Percentiles rank a stretch among this genome's conserved stretches.
phyloP scores from a whole-genome alignment of 2,888 invertebrate species.

The Drosophila sordidapex region DNA sequence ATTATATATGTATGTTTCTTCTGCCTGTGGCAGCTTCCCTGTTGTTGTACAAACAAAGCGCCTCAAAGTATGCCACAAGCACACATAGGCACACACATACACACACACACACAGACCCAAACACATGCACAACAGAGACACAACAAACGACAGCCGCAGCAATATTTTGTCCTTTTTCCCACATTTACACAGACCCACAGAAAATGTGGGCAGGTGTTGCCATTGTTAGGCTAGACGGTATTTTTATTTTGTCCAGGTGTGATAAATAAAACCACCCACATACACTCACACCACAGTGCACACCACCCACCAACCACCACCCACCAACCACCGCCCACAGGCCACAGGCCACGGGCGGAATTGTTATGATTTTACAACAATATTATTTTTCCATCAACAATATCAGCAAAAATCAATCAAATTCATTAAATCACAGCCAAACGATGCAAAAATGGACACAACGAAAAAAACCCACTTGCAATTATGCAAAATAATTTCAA shows the following conservation, averaged over 20 bases:
- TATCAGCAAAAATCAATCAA: constrained; percentile 80
- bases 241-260: constrained; percentile 30
- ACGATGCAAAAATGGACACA: constrained; percentile 50
- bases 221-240: constrained; percentile 30
- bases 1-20: constrained; percentile 8
- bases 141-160: constrained; percentile 16
- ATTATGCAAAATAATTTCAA: constrained; percentile 68
- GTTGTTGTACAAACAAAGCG: constrained; percentile 20
- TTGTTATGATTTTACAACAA: constrained; percentile 78
- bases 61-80: constrained; percentile 27
- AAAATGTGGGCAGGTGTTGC: constrained; percentile 47
- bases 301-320: background rate
- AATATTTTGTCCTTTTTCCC: constrained; percentile 23
- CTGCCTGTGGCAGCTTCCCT: constrained; percentile 20
- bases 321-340: background rate
- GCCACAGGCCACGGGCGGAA: constrained; percentile 2
- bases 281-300: background rate
- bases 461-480: constrained; percentile 35
- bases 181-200: constrained; percentile 11
- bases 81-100: constrained; percentile 5
- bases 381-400: constrained; percentile 78
- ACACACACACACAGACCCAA: background rate
- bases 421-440: constrained; percentile 72
- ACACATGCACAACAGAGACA: background rate
- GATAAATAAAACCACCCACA: constrained; percentile 6